Base-by-base conservation (phyloP, 2,797 vertebrate genomes). In the Coracias cyanogaster region DNA sequence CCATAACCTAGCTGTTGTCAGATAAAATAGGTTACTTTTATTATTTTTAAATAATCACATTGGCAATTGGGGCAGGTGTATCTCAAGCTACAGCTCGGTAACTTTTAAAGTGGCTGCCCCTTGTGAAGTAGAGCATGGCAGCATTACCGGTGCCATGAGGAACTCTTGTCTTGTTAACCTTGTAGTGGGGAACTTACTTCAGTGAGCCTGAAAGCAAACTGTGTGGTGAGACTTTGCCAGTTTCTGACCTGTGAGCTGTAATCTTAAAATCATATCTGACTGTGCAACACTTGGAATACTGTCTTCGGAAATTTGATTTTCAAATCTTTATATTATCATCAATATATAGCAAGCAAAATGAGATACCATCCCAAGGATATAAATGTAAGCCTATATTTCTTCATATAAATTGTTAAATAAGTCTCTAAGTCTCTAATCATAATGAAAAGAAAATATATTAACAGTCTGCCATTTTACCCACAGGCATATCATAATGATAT, bases 391-490 rank as follows among this genome's bases (percentile, higher is more conserved):
- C 73, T 79, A 17, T 61, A 93, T 82, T 93, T 96, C 82, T 95
- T 96, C 94, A 96, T 97, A 41, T 65, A 93, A 95, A 39, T 95
- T 95, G 91, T 95, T 97, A 97, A 97, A 94, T 85, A 91, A 95
- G 84, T 70, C 80, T 73, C 90, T 64, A 86, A 73, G 94, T 88
- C 31, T 95, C 94, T 93, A 72, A 94, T 93, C 93, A 95, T 93
- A 95, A 89, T 89, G 90, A 95, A 97, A 96, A 96, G 73, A 97
- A 97, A 97, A 97, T 90, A 74, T 95, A 88, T 87, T 95, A 94
- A 84, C 87, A 89, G 43, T 58, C 82, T 96, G 48, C 76, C 51
- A 73, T 97, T 97, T 96, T 97, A 95, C 89, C 96, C 92, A 96
- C 54, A 77, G 87, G 91, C 90, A 87, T 95, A 91, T 95, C 92